Evolutionary conservation across 2,113 vertebrate species (phyloP), one percentile per base, ranked within the genome.

Genomic region (Rhea americana): DNA sequence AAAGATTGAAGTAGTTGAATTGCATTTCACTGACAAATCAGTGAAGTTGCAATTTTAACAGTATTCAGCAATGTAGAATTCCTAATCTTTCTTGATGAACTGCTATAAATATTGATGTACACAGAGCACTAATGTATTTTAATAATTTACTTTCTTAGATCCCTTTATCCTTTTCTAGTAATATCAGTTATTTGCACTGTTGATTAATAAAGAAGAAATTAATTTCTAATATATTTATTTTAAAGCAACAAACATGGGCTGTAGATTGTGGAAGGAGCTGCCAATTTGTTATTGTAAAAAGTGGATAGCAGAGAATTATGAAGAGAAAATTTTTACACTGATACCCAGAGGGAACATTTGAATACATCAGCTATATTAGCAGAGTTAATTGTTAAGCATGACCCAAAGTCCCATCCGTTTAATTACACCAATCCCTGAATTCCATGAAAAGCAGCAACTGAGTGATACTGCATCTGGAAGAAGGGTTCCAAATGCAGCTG

Each of bases 351-450:
- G 74, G 70, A 91, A 82, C 82, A 82, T 91, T 96, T 89, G n/a
- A 51, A 74, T 30, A 50, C 26, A 55, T 76, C 47, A 79, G 19
- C 35, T 83, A 25, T 85, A 90, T 86, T 86, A 91, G 74, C 53
- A 62, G 45, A 92, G 77, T 78, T 95, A 93, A 94, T 93, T 83
- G 91, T 80, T 92, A 83, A 85, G 56, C 48, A 8, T 82, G 84
- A 94, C 48, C 65, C 15, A 48, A 8, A 3, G 5, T 93, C 83
- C 74, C 86, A 75, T 63, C 35, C 73, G 74, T 89, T 32, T 90
- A 95, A 93, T 92, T 94, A 84, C 28, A 68, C 19, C 9, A 47
- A 22, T 56, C 71, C 84, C 35, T 87, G 56, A 87, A 82, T 91
- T 91, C 79, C 7, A 4, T 91, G 76, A 80, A 91, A 85, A 89